phyloP scores from a whole-genome alignment of 2,797 vertebrate genomes.

The Sebastes iracundus region DNA sequence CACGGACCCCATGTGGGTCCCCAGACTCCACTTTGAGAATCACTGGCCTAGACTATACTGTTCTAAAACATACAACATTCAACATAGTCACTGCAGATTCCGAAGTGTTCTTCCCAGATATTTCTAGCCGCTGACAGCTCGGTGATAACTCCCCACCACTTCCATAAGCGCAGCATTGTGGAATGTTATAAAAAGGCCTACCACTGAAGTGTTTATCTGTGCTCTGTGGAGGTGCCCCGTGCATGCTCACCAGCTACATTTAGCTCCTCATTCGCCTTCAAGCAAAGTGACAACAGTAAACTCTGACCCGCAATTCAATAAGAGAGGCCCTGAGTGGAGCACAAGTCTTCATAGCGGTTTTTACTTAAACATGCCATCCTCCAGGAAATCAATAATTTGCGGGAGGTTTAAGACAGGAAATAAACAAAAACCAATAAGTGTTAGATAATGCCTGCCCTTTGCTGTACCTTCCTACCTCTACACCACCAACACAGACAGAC shows the following conservation, averaged over 20 bases:
- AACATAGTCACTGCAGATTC: conserved; percentile 57
- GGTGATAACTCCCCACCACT: conserved; percentile 59
- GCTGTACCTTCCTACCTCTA: conserved; percentile 58
- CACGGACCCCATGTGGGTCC: no score
- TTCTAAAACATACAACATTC: conserved; percentile 56
- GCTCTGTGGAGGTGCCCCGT: conserved; percentile 52
- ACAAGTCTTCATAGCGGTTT: conserved; percentile 48
- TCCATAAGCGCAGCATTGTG: conserved; percentile 58
- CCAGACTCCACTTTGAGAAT: no score
- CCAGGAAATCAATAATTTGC: conserved; percentile 80
- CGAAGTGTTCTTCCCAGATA: conserved; percentile 54
- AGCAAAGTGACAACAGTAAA: conserved; percentile 67
- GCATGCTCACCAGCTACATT: conserved; percentile 68
- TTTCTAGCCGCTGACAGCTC: conserved; percentile 60
- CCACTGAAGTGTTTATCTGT: conserved; percentile 60
- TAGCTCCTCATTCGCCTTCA: conserved; percentile 67
- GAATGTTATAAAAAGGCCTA: conserved; percentile 59
- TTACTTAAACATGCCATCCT: conserved; percentile 73
- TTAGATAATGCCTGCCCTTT: conserved; percentile 72
- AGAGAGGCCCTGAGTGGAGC: conserved; percentile 53
- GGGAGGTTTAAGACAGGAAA: conserved; percentile 74
- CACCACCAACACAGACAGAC: conserved; percentile 68
- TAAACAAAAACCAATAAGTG: conserved; percentile 71
- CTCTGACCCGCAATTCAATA: conserved; percentile 71
- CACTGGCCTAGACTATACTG: neutral